Conservation (phyloP, 2,113 vertebrate species). For the Boulengeromyrus knoepffleri region DNA sequence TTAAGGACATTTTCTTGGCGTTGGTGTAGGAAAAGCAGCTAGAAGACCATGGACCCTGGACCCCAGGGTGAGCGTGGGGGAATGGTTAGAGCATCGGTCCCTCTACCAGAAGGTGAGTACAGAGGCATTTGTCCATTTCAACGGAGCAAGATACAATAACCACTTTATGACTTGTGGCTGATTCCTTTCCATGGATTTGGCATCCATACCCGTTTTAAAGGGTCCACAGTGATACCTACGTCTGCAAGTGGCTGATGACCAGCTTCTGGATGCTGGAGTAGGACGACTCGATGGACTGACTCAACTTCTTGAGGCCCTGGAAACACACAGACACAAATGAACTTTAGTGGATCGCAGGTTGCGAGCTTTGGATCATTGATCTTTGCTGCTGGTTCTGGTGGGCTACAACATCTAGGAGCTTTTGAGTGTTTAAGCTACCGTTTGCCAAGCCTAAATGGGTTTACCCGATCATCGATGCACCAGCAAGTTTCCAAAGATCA, state of each 20-base stretch:
- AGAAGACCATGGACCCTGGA: neutral
- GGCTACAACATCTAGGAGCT: neutral
- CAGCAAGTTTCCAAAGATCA: neutral
- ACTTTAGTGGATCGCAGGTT: neutral
- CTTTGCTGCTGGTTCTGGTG: neutral
- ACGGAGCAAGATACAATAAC: neutral
- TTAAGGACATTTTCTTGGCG: neutral
- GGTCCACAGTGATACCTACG: slow-evolving; percentile 51
- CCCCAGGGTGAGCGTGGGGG: neutral
- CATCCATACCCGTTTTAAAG: neutral
- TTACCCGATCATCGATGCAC: neutral
- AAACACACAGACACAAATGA: slow-evolving; percentile 27
- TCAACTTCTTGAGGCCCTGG: slow-evolving; percentile 94
- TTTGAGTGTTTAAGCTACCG: neutral
- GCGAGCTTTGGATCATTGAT: neutral
- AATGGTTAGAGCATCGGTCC: neutral
- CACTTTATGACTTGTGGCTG: neutral
- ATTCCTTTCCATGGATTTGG: neutral
- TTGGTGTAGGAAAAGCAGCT: neutral
- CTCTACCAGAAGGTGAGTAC: neutral
- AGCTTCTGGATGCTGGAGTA: slow-evolving; percentile 96
- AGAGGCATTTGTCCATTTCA: neutral
- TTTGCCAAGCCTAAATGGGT: neutral
- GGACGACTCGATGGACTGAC: slow-evolving; percentile 93
- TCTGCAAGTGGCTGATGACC: slow-evolving; percentile 95